Percentiles rank a stretch among this genome's conserved stretches.
Conservation (phyloP, 92 coral and sea anemone genomes). For the Phenganax subtilis region DNA sequence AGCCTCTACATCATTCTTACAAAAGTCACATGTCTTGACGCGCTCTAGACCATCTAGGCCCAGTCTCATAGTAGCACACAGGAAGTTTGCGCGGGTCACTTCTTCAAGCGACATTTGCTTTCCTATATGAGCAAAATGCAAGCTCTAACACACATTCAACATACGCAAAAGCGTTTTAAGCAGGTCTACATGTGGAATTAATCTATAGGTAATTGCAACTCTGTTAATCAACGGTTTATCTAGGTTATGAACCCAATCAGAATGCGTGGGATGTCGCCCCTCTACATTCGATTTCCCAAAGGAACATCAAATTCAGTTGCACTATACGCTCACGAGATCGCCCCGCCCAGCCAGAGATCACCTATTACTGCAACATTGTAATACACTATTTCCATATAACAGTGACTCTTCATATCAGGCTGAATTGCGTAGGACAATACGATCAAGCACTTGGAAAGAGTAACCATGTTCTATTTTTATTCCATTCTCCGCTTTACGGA, state of each 20-base stretch:
- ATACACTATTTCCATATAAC: conserved; percentile 3
- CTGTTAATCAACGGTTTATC: background rate
- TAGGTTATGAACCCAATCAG: background rate
- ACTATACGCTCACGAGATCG: background rate
- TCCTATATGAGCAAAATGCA: background rate
- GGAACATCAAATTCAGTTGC: conserved; percentile 9
- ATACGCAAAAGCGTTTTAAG: too few species aligned
- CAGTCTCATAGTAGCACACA: background rate
- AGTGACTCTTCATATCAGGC: background rate
- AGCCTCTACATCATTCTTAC: background rate
- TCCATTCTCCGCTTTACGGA: conserved; percentile 1
- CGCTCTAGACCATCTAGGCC: background rate
- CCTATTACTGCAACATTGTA: background rate
- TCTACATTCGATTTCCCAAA: background rate
- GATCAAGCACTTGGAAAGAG: conserved; percentile 20
- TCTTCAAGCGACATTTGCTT: background rate
- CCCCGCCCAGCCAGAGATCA: background rate
- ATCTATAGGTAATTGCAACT: background rate
- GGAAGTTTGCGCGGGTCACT: conserved; percentile 7
- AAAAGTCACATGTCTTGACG: conserved; percentile 2
- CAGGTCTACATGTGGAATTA: too few species aligned
- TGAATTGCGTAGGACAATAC: background rate
- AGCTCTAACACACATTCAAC: too few species aligned
- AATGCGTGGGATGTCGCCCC: background rate
- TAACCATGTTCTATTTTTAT: conserved; percentile 11